Percentiles rank a stretch among this genome's conserved stretches.
These are phyloP conservation scores for Aphodius granarius DNA, from an alignment of 2,888 invertebrate species.

Conservation along the genomic window DNA sequence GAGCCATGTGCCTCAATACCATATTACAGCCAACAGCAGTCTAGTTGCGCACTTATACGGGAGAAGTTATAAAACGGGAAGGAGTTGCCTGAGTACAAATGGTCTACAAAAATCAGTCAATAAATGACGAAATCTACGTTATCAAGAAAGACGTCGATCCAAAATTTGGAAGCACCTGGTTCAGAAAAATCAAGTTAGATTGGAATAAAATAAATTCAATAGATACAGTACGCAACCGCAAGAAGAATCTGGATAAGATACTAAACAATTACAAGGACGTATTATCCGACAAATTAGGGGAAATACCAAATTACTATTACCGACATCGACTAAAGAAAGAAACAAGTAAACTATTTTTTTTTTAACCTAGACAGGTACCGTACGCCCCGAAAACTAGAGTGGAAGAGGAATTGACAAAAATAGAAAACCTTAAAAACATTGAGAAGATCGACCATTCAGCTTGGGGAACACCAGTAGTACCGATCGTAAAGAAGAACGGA, in stretches of 20 bases:
- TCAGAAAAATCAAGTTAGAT: background rate
- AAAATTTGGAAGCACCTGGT: slow-evolving; percentile 1
- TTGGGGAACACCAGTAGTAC: slow-evolving; percentile 16
- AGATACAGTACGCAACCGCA: background rate
- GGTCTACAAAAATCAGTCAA: background rate
- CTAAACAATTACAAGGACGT: slow-evolving; percentile 8
- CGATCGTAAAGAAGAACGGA: slow-evolving; percentile 9
- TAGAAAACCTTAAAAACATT: background rate
- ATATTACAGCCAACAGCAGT: background rate
- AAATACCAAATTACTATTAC: slow-evolving; percentile 6
- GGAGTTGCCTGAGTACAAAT: background rate
- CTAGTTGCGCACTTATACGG: slow-evolving; percentile 12
- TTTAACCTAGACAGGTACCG: slow-evolving; percentile 8
- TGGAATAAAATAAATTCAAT: background rate
- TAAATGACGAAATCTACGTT: background rate
- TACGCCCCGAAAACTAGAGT: background rate
- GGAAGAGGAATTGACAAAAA: background rate
- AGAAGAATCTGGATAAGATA: background rate
- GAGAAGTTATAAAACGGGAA: background rate
- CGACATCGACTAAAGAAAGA: slow-evolving; percentile 6
- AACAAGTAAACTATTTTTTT: background rate
- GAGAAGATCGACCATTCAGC: slow-evolving; percentile 3
- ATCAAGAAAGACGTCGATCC: background rate
- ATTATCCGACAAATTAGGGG: slow-evolving; percentile 1
- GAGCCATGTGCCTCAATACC: background rate